phyloP scores from a whole-genome alignment of 2,797 vertebrate genomes.

The Odontamblyopus rebecca region DNA sequence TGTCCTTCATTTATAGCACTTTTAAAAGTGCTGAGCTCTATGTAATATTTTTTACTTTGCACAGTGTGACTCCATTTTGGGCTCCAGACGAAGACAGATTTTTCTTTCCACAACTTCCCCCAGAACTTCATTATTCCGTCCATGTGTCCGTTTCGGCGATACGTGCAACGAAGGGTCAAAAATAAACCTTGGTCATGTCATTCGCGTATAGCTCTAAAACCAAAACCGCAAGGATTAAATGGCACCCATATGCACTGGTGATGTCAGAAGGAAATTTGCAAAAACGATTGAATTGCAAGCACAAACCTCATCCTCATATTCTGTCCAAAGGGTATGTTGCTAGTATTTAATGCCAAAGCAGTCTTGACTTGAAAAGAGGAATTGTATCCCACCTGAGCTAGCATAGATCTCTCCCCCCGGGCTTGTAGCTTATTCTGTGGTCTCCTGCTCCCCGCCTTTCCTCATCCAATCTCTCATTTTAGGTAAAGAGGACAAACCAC shows the following conservation, averaged over 20 bases:
- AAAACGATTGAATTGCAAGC: slow-evolving; percentile 62
- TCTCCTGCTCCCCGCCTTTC: slow-evolving; percentile 51
- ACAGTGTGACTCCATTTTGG: slow-evolving; percentile 34
- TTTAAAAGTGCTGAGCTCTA: slow-evolving; percentile 12
- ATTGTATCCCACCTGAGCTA: slow-evolving; percentile 65
- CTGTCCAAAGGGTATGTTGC: slow-evolving; percentile 50
- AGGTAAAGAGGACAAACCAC: slow-evolving; percentile 67
- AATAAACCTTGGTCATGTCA: slow-evolving; percentile 70
- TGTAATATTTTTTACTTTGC: slow-evolving; percentile 36
- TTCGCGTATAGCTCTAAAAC: slow-evolving; percentile 66
- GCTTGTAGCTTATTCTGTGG: slow-evolving; percentile 64
- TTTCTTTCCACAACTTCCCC: slow-evolving; percentile 52
- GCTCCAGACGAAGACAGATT: slow-evolving; percentile 43
- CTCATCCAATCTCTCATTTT: slow-evolving; percentile 48
- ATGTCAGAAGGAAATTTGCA: slow-evolving; percentile 69
- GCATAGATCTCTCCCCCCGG: slow-evolving; percentile 59
- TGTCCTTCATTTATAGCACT: background rate
- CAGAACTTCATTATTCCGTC: slow-evolving; percentile 64
- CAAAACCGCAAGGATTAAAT: slow-evolving; percentile 68
- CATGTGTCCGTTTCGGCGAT: slow-evolving; percentile 51
- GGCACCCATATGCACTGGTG: slow-evolving; percentile 66
- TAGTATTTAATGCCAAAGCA: slow-evolving; percentile 55
- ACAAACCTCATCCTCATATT: slow-evolving; percentile 58
- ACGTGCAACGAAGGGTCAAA: slow-evolving; percentile 56
- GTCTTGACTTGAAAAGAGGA: slow-evolving; percentile 53